These are phyloP conservation scores for Helicoverpa zea DNA, from an alignment of 1,140 invertebrate species.

Conservation along the genomic window DNA sequence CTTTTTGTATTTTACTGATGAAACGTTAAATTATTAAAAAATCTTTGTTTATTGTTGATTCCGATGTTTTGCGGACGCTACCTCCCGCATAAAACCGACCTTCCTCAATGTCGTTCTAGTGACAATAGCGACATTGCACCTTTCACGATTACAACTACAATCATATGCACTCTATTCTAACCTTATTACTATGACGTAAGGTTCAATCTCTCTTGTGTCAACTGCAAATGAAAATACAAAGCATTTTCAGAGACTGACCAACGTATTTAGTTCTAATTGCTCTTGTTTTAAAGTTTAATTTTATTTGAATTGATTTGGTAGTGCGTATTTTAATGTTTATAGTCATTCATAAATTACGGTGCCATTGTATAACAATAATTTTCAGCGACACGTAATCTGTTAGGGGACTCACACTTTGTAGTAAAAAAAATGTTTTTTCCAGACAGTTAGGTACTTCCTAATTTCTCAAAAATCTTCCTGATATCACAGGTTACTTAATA, in stretches of 20 bases:
- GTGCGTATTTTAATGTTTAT: conserved; percentile 11
- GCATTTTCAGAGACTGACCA: not conserved
- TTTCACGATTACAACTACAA: conserved; percentile 19
- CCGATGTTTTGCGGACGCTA: conserved; percentile 62
- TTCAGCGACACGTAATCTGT: not conserved
- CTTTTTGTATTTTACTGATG: too few relatives aligned
- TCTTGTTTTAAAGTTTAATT: not conserved
- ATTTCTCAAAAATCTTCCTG: too few relatives aligned
- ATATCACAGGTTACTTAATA: too few relatives aligned
- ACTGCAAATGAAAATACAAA: not conserved
- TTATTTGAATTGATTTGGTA: not conserved
- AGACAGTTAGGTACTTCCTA: too few relatives aligned
- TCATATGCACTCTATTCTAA: not conserved
- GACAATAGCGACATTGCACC: conserved; percentile 60
- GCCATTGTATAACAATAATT: conserved; percentile 13
- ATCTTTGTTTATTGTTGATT: conserved; percentile 30
- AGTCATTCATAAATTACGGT: conserved; percentile 12
- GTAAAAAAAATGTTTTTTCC: not conserved
- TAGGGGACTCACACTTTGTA: not conserved
- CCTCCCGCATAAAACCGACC: conserved; percentile 58
- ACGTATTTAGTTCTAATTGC: not conserved
- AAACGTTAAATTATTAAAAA: not conserved
- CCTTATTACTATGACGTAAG: not conserved
- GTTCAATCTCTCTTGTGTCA: not conserved
- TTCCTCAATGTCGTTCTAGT: conserved; percentile 65